A percentile compares a stretch with the other conserved stretches of the same genome.
Evolutionary conservation across 1,140 invertebrate genomes (phyloP).

Genomic region (Drosophila sp.): DNA sequence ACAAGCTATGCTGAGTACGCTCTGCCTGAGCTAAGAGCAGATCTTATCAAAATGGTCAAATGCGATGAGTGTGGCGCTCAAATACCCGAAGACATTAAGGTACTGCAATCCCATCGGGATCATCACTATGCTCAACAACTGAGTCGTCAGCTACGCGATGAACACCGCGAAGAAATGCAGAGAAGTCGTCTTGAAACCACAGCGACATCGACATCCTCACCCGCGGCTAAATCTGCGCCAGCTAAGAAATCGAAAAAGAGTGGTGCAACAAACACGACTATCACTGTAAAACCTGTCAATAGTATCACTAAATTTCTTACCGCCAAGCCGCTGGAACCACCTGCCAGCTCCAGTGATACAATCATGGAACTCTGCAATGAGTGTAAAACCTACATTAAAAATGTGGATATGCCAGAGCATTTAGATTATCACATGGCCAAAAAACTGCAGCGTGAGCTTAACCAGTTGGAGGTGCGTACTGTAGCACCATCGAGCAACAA

Average conservation of each 20-base stretch:
- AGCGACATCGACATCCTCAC: conserved; percentile 6
- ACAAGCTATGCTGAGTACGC: conserved; percentile 73
- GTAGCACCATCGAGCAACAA: conserved; percentile 36
- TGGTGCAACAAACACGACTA: not conserved
- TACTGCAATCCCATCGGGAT: conserved; percentile 86
- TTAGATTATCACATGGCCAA: conserved; percentile 90
- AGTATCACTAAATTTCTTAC: conserved; percentile 67
- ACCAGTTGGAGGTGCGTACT: conserved; percentile 65
- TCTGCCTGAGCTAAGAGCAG: conserved; percentile 37
- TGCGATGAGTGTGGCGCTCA: conserved; percentile 86
- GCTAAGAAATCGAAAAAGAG: conserved; percentile 53
- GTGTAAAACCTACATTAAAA: conserved; percentile 87
- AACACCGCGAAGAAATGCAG: conserved; percentile 68
- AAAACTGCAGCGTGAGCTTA: conserved; percentile 85
- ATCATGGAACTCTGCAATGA: conserved; percentile 86
- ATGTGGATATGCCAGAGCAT: conserved; percentile 87
- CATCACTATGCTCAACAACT: conserved; percentile 87
- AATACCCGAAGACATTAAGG: conserved; percentile 61
- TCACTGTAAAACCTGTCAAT: conserved; percentile 14
- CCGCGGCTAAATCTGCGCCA: conserved; percentile 30
- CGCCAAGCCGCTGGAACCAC: conserved; percentile 34
- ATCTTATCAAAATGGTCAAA: conserved; percentile 84
- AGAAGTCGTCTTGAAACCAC: conserved; percentile 28
- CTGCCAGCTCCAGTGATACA: conserved; percentile 36
- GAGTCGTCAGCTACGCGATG: conserved; percentile 85